Conservation (phyloP, 2,113 vertebrate genomes). For the Accipiter cooperii region DNA sequence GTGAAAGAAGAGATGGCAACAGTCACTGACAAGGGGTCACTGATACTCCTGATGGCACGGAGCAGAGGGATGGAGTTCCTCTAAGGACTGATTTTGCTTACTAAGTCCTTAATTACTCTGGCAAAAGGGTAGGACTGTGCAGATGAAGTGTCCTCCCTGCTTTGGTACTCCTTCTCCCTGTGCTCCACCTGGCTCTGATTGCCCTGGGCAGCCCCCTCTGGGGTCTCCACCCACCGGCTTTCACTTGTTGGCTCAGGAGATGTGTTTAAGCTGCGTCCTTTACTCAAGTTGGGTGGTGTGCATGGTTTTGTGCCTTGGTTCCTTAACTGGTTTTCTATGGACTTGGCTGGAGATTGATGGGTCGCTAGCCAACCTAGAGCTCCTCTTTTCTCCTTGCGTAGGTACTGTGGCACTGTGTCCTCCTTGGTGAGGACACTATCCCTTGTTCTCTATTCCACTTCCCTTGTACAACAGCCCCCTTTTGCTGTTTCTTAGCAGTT, state of each 20-base stretch:
- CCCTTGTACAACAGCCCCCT: fast-evolving
- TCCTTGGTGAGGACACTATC: not conserved
- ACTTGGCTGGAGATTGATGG: fast-evolving
- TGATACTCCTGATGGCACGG: not conserved
- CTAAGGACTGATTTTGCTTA: not conserved
- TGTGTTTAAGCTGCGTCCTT: not conserved
- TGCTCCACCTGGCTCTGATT: not conserved
- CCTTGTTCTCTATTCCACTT: not conserved
- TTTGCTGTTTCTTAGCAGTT: not conserved
- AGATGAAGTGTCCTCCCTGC: not conserved
- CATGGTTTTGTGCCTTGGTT: fast-evolving
- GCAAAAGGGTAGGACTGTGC: not conserved
- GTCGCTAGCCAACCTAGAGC: fast-evolving
- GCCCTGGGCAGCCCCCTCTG: not conserved
- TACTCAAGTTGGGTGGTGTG: fast-evolving
- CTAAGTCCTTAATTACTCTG: not conserved
- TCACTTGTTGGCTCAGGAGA: not conserved
- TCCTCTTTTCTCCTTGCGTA: not conserved
- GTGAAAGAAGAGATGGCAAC: not conserved
- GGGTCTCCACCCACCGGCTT: not conserved
- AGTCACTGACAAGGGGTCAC: not conserved
- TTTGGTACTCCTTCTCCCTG: not conserved
- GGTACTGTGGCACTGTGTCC: fast-evolving
- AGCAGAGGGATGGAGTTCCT: not conserved
- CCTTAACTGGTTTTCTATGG: fast-evolving